These are phyloP conservation scores for Microctenopoma stevenorrisi DNA, from an alignment of 2,797 vertebrate species.

Conservation along the genomic window DNA sequence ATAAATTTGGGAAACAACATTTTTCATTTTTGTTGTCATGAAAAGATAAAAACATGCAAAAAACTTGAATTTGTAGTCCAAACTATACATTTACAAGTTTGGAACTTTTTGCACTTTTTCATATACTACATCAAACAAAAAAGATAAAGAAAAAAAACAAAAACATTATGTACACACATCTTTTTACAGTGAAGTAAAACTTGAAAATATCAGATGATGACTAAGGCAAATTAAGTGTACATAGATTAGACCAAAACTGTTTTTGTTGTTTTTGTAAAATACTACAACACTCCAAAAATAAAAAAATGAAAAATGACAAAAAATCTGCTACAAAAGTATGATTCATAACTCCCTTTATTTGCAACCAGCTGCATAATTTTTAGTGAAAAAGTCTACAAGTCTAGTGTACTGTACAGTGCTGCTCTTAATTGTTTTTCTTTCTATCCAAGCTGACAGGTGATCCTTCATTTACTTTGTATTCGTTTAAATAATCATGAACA, in stretches of 20 bases:
- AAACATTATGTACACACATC: slow-evolving; percentile 99
- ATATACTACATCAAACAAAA: slow-evolving; percentile 91
- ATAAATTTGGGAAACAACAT: slow-evolving; percentile 96
- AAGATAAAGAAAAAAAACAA: slow-evolving; percentile 61
- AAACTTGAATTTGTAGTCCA: slow-evolving; percentile 93
- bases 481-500: slow-evolving; percentile 88
- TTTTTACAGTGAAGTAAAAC: slow-evolving; percentile 97
- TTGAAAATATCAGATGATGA: slow-evolving; percentile 90
- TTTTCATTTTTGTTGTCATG: slow-evolving; percentile 89
- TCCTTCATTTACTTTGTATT: slow-evolving; percentile 84
- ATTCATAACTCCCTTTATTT: slow-evolving; percentile 96
- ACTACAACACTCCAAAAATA: slow-evolving; percentile 88
- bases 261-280: slow-evolving; percentile 88
- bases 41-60: slow-evolving; percentile 99
- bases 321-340: slow-evolving; percentile 93
- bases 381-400: slow-evolving; percentile 93
- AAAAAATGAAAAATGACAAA: slow-evolving; percentile 23
- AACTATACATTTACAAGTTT: slow-evolving; percentile 98
- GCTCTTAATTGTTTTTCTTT: slow-evolving; percentile 85
- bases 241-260: slow-evolving; percentile 92
- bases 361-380: slow-evolving; percentile 96
- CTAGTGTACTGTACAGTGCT: slow-evolving; percentile 92
- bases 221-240: slow-evolving; percentile 92
- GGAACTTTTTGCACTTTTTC: slow-evolving; percentile 93
- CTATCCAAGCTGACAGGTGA: slow-evolving; percentile 83